Conservation (phyloP, 2,113 vertebrate genomes). For the Nannospalax galili region DNA sequence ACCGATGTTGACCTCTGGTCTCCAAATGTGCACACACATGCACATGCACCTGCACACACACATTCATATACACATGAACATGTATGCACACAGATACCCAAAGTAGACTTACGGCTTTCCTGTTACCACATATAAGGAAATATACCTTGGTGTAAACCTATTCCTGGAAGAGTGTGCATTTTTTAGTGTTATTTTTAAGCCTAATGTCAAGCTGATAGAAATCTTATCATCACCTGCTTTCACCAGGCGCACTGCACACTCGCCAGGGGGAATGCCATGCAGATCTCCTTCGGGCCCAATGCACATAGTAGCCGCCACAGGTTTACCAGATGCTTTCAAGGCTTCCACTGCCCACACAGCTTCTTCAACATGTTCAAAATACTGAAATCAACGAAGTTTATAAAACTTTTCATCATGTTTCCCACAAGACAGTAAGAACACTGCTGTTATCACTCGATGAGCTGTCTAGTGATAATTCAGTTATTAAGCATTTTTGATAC, state of each 20-base stretch:
- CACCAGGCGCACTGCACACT: slow-evolving; percentile 94
- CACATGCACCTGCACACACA: background rate
- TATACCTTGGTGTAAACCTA: background rate
- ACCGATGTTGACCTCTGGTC: background rate
- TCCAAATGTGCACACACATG: background rate
- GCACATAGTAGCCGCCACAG: slow-evolving; percentile 94
- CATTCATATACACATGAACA: background rate
- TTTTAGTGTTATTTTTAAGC: slow-evolving; percentile 30
- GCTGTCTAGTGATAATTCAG: background rate
- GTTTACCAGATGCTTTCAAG: slow-evolving; percentile 92
- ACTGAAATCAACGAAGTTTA: slow-evolving; percentile 86
- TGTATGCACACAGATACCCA: no score
- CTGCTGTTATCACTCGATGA: background rate
- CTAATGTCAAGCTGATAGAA: background rate
- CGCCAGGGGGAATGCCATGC: slow-evolving; percentile 91
- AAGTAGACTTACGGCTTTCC: slow-evolving; percentile 18
- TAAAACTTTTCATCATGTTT: background rate
- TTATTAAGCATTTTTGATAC: background rate
- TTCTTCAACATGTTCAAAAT: slow-evolving; percentile 98
- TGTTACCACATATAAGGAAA: background rate
- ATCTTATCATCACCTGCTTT: slow-evolving; percentile 90
- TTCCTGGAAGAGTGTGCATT: background rate
- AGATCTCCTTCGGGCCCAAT: slow-evolving; percentile 97
- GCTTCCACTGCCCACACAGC: slow-evolving; percentile 97
- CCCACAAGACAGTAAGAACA: background rate